Conservation (phyloP, 2,797 vertebrate genomes). For the Xenops minutus region DNA sequence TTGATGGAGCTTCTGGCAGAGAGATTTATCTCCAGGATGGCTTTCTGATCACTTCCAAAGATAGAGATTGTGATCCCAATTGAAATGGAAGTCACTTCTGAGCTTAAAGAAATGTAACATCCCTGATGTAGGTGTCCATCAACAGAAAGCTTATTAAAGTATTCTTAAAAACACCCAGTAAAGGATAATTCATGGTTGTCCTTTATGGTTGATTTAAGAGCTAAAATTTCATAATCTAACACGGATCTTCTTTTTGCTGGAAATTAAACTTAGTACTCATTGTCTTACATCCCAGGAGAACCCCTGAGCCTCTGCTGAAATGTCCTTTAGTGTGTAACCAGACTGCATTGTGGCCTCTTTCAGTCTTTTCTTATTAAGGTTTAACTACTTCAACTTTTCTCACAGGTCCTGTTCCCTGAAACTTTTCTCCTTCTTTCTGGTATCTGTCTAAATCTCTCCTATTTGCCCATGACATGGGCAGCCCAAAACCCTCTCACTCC, state of each 20-base stretch:
- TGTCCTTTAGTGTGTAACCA: not conserved
- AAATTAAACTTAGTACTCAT: not conserved
- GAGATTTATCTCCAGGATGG: conserved; percentile 6
- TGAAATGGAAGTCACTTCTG: conserved; percentile 5
- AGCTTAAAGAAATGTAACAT: not conserved
- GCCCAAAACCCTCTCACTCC: not conserved
- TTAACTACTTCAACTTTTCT: not conserved
- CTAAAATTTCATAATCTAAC: not conserved
- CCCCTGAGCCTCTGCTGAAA: not conserved
- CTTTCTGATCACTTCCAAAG: conserved; percentile 19
- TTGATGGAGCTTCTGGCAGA: not conserved
- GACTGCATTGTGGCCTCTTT: not conserved
- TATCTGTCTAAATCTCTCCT: not conserved
- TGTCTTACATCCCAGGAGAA: not conserved
- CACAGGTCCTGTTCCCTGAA: not conserved
- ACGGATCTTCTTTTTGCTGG: not conserved
- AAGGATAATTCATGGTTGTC: not conserved
- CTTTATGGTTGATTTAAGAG: not conserved
- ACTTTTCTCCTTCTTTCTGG: not conserved
- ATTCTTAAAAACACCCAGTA: not conserved
- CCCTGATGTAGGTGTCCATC: not conserved
- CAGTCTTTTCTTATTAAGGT: not conserved
- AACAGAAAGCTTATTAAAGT: not conserved
- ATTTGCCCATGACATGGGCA: not conserved
- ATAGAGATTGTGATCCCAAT: conserved; percentile 3